Evolutionary conservation across 2,113 vertebrate genomes (phyloP).

Genomic region (Aviceda subcristata): DNA sequence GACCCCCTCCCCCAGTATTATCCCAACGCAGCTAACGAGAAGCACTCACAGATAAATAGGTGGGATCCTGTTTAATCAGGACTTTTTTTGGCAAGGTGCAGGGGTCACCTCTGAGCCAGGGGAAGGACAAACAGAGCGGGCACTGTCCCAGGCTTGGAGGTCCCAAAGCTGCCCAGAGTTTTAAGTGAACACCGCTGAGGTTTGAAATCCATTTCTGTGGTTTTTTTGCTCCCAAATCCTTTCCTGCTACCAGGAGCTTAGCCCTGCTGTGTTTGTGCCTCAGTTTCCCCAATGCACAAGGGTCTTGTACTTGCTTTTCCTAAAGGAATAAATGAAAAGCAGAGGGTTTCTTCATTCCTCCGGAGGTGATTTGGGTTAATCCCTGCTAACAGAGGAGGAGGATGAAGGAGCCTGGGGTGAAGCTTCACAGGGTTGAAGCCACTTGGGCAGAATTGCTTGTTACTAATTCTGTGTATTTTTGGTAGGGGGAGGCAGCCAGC

Average conservation of each 20-base stretch:
- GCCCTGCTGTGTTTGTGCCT: background rate
- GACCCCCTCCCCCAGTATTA: accelerated
- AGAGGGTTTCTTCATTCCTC: background rate
- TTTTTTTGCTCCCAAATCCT: background rate
- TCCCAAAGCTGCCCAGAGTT: background rate
- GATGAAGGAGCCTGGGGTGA: background rate
- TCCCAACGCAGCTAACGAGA: background rate
- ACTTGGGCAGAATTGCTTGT: background rate
- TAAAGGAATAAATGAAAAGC: background rate
- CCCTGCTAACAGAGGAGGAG: accelerated
- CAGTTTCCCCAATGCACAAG: background rate
- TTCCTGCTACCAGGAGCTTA: background rate
- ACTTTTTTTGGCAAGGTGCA: background rate
- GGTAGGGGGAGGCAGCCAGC: accelerated
- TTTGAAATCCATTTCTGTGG: background rate
- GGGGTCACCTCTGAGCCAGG: background rate
- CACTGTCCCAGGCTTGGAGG: too few species aligned
- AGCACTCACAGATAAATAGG: background rate
- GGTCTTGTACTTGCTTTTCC: background rate
- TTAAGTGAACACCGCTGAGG: background rate
- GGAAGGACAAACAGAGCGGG: background rate
- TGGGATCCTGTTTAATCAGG: accelerated
- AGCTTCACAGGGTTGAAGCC: background rate
- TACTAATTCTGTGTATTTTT: background rate
- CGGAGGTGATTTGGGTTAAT: background rate